phyloP scores from a whole-genome alignment of 1,140 invertebrate species.

The Cepaea nemoralis region DNA sequence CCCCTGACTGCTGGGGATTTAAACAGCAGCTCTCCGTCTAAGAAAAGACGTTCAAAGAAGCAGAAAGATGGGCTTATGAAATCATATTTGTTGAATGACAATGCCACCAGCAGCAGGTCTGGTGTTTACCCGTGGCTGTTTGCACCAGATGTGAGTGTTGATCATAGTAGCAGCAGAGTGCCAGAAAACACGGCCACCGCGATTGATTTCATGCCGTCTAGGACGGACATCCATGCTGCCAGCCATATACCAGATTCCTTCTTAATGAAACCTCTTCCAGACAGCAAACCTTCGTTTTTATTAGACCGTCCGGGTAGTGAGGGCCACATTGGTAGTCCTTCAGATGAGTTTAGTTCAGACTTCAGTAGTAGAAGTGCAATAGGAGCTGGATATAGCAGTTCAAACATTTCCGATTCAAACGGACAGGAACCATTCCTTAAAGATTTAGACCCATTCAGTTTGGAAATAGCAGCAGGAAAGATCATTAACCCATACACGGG shows the following conservation, averaged over 20 bases:
- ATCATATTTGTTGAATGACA: conserved; percentile 41
- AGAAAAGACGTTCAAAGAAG: conserved; percentile 60
- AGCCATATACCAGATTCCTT: conserved; percentile 32
- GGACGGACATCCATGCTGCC: neutral
- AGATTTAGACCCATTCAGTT: conserved; percentile 41
- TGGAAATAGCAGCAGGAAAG: conserved; percentile 74
- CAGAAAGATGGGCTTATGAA: conserved; percentile 56
- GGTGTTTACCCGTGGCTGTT: conserved; percentile 13
- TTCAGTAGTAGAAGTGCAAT: conserved; percentile 34
- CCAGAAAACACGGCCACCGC: neutral
- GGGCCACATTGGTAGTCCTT: neutral
- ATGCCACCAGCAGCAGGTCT: neutral
- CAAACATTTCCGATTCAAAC: conserved; percentile 32
- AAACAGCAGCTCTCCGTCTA: conserved; percentile 64
- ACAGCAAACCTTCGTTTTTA: conserved; percentile 38
- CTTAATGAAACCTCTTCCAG: conserved; percentile 16
- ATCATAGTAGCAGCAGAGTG: neutral
- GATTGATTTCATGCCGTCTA: conserved; percentile 9
- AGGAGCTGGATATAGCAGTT: conserved; percentile 38
- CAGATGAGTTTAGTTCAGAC: neutral
- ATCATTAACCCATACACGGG: conserved; percentile 90
- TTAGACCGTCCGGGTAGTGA: conserved; percentile 33
- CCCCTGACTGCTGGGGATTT: conserved; percentile 21
- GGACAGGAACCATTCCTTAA: conserved; percentile 69
- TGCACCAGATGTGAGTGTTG: neutral